Conservation (phyloP, 2,113 vertebrate genomes). For the Coptodon bakossiorum region DNA sequence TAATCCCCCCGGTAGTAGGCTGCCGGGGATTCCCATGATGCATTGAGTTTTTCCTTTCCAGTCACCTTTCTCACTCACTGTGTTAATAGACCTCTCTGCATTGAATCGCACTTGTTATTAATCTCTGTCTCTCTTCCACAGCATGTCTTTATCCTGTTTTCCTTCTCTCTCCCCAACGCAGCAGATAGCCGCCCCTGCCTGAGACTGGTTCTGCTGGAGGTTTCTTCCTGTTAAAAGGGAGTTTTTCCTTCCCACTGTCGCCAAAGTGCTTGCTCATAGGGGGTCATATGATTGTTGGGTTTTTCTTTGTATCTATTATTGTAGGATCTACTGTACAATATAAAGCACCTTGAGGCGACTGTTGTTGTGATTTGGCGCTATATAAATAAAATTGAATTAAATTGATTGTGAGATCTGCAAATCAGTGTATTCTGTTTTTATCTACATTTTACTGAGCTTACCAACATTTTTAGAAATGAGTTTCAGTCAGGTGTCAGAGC, state of each 20-base stretch:
- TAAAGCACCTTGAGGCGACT: background rate
- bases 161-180: background rate
- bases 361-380: too few species aligned
- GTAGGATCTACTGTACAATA: background rate
- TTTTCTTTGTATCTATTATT: background rate
- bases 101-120: rapidly evolving
- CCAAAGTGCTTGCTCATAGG: background rate
- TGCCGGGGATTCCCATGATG: too few species aligned
- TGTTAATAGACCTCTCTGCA: rapidly evolving
- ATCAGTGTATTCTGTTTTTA: too few species aligned
- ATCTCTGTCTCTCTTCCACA: background rate
- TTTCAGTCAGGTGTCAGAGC: background rate
- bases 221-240: background rate
- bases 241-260: background rate
- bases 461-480: too few species aligned
- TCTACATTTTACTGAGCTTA: too few species aligned
- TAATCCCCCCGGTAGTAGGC: too few species aligned
- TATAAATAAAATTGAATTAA: too few species aligned
- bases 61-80: too few species aligned
- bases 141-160: background rate
- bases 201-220: rapidly evolving
- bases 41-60: too few species aligned
- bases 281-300: background rate
- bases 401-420: background rate
- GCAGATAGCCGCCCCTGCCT: background rate